phyloP scores from a whole-genome alignment of 2,888 invertebrate species.

The Allolobophora icterica region DNA sequence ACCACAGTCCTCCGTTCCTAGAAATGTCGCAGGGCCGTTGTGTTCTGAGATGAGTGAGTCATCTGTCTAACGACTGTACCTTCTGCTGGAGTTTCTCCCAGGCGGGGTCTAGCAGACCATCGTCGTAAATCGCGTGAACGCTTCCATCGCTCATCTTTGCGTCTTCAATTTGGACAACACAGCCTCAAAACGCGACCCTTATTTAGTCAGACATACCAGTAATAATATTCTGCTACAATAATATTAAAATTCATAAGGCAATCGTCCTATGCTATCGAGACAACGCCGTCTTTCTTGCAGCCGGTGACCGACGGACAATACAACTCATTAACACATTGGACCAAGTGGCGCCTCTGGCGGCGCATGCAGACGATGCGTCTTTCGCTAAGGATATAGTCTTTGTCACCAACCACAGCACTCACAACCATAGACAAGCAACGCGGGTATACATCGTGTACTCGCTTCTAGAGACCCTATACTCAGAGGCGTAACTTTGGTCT shows the following conservation, averaged over 20 bases:
- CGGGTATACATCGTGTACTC: too few relatives aligned
- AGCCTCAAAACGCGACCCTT: not conserved
- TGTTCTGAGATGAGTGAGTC: not conserved
- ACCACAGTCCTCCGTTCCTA: not conserved
- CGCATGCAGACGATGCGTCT: conserved; percentile 17
- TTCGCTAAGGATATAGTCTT: not conserved
- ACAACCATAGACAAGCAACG: conserved; percentile 1
- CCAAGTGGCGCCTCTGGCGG: conserved; percentile 10
- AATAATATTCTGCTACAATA: not conserved
- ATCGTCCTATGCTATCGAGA: not conserved
- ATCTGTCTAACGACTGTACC: conserved; percentile 74
- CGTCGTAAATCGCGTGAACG: conserved; percentile 63
- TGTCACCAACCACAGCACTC: not conserved
- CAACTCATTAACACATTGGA: not conserved
- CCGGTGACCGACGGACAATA: not conserved
- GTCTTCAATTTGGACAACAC: not conserved
- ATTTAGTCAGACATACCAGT: not conserved
- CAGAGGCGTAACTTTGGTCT: too few relatives aligned
- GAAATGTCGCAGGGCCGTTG: not conserved
- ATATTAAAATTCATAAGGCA: not conserved
- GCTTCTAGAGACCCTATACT: too few relatives aligned
- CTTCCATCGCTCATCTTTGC: conserved; percentile 3
- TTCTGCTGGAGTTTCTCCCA: conserved; percentile 99
- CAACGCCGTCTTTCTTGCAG: not conserved
- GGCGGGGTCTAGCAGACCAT: conserved; percentile 98